These are phyloP conservation scores for Morpho deidamia DNA, from an alignment of 2,888 invertebrate genomes.

Conservation along the genomic window DNA sequence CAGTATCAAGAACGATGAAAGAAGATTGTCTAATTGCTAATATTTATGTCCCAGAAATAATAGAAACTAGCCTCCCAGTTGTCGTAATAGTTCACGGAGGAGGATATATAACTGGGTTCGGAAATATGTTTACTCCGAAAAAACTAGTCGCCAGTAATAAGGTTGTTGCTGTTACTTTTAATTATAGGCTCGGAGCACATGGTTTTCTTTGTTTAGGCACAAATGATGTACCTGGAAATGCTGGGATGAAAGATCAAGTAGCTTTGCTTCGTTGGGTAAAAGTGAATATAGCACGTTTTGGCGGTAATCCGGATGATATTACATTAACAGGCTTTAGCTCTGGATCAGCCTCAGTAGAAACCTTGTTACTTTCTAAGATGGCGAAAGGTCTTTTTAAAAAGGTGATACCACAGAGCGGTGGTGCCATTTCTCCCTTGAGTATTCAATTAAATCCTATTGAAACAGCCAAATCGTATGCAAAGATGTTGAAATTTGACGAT, in stretches of 20 bases:
- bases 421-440: slow-evolving; percentile 31
- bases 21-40: slow-evolving; percentile 38
- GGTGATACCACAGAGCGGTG: slow-evolving; percentile 47
- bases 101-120: slow-evolving; percentile 47
- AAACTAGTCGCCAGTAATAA: slow-evolving; percentile 35
- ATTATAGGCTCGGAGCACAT: slow-evolving; percentile 44
- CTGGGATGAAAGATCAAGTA: slow-evolving; percentile 42
- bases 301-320: slow-evolving; percentile 42
- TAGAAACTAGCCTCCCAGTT: slow-evolving; percentile 40
- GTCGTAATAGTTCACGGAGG: slow-evolving; percentile 63
- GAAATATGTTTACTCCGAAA: slow-evolving; percentile 33
- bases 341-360: slow-evolving; percentile 44
- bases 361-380: slow-evolving; percentile 42
- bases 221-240: slow-evolving; percentile 36
- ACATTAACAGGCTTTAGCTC: slow-evolving; percentile 47
- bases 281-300: slow-evolving; percentile 36
- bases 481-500: slow-evolving; percentile 31
- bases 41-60: slow-evolving; percentile 33
- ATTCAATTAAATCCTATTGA: slow-evolving; percentile 40
- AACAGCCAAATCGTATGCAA: slow-evolving; percentile 40
- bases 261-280: slow-evolving; percentile 38
- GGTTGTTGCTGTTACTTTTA: slow-evolving; percentile 44
- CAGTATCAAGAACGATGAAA: slow-evolving; percentile 12
- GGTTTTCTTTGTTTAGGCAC: slow-evolving; percentile 37
- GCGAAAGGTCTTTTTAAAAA: slow-evolving; percentile 46